phyloP scores from a whole-genome alignment of 64 coral and sea anemone species.

The Astreopora myriophthalma region DNA sequence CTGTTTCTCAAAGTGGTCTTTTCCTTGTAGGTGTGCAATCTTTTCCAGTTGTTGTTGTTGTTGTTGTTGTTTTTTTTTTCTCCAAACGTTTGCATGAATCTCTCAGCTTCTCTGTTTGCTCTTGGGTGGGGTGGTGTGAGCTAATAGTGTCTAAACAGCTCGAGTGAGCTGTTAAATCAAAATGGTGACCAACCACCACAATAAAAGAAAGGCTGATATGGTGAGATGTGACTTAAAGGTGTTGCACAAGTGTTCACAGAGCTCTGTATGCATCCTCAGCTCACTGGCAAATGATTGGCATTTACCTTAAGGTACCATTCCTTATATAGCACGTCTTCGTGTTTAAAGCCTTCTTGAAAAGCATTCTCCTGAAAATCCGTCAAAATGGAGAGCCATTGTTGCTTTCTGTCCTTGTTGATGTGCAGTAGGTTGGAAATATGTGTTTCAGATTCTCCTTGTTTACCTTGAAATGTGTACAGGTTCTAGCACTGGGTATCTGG shows the following conservation, averaged over 20 bases:
- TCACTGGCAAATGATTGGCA: too few relatives aligned
- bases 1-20: neutral
- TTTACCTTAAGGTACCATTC: too few relatives aligned
- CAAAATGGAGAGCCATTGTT: conserved; percentile 70
- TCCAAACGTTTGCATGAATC: conserved; percentile 66
- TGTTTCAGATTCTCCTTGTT: conserved; percentile 68
- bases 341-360: conserved; percentile 46
- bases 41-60: too few relatives aligned
- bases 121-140: conserved; percentile 50
- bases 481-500: conserved; percentile 51
- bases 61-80: too few relatives aligned
- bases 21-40: conserved; percentile 59
- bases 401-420: conserved; percentile 38
- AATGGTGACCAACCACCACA: too few relatives aligned
- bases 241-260: too few relatives aligned
- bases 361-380: conserved; percentile 58
- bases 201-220: too few relatives aligned
- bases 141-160: too few relatives aligned
- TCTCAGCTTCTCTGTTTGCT: conserved; percentile 62
- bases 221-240: too few relatives aligned
- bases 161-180: too few relatives aligned
- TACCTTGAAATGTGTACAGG: neutral
- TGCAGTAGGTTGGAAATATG: conserved; percentile 48
- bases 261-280: too few relatives aligned
- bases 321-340: too few relatives aligned